These are phyloP conservation scores for Campylorhamphus procurvoides DNA, from an alignment of 2,113 vertebrate genomes.

Conservation along the genomic window DNA sequence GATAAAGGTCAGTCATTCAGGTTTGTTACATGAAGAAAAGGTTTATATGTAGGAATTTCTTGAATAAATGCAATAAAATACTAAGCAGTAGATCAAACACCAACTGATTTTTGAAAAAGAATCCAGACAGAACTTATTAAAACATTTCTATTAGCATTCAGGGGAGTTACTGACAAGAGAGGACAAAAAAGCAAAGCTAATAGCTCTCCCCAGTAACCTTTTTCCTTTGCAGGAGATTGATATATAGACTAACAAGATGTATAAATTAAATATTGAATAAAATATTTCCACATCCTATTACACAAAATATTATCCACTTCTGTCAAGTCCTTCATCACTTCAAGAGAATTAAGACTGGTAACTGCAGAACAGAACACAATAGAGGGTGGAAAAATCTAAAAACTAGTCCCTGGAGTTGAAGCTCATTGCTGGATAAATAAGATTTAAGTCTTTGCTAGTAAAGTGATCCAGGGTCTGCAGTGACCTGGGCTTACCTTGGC, in stretches of 20 bases:
- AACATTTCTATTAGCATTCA: background rate
- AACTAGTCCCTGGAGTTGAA: background rate
- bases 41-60: background rate
- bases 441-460: background rate
- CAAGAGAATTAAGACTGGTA: background rate
- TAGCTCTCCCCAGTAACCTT: background rate
- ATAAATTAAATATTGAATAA: conserved; percentile 4
- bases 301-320: background rate
- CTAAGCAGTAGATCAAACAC: background rate
- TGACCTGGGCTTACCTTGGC: background rate
- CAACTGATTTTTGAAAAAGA: background rate
- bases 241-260: background rate
- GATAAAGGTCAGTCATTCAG: background rate
- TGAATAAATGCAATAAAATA: background rate
- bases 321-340: background rate
- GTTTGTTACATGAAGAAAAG: background rate
- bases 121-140: background rate
- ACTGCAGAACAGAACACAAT: background rate
- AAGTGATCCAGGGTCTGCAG: too few relatives aligned
- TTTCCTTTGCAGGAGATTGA: background rate
- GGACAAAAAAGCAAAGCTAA: background rate
- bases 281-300: background rate
- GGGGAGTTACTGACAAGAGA: background rate
- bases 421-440: background rate
- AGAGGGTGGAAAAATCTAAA: background rate